Evolutionary conservation across 2,797 vertebrate genomes (phyloP), one percentile per base, ranked within the genome.

Genomic region (Cygnus olor): DNA sequence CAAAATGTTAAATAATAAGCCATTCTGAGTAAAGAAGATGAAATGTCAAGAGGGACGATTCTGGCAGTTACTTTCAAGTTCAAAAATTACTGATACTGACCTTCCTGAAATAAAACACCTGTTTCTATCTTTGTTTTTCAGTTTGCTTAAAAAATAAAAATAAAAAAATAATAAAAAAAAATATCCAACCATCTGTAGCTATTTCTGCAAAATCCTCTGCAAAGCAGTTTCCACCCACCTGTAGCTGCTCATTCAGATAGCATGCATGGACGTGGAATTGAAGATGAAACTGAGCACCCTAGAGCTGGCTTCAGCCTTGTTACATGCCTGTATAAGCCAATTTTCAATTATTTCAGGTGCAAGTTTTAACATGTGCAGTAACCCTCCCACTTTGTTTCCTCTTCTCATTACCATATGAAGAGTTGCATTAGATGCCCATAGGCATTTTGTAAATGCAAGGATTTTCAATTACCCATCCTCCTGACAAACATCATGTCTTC

Each of bases 301-400:
- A 87, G 80, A 96, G 92, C 91, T 93, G 83, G 69, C 91, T 95
- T 94, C 84, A 94, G 86, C 84, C 81, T 70, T 57, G 93, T 93
- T 93, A 83, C 65, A 7, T 76, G 80, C 82, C 72, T 25, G 0
- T 56, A 57, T 89, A 77, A 94, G 85, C 86, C 93, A 90, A 94
- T 95, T 94, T 92, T 70, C 91, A 94, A 85, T 96, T 96, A 96
- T 96, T 96, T 96, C 96, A 96, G 96, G 95, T 95, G 93, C 97
- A 97, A 95, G 96, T 96, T 96, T 96, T 93, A 96, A 88, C 91
- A 90, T 21, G 78, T 88, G 92, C 82, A 61, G 68, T 80, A 93
- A 93, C 92, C 91, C 93, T 97, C 92, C 93, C 92, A 95, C 80
- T 94, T 95, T 79, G 95, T 93, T 96, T 95, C 64, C 86, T 93